Evolutionary conservation across 30 jellyfish, hydroid and myxozoan species (phyloP).

Genomic region (Catostylus mosaicus): DNA sequence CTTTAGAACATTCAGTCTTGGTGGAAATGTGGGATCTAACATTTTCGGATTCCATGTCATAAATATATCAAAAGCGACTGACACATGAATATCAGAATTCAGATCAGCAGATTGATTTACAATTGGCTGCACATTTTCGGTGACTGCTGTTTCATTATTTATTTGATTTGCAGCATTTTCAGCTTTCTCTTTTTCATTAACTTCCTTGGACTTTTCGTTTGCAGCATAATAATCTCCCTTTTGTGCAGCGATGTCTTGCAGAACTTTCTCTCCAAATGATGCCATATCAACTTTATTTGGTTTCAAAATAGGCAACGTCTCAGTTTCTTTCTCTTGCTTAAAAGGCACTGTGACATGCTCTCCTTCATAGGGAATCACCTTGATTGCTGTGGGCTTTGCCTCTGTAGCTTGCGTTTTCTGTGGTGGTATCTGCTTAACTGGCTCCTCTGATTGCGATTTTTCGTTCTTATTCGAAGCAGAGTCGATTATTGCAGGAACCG

Average conservation of each 20-base stretch:
- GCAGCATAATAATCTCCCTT: neutral
- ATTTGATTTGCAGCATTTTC: neutral
- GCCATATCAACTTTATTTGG: constrained; percentile 4
- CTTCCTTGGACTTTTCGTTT: neutral
- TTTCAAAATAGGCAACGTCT: neutral
- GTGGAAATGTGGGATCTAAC: constrained; percentile 79
- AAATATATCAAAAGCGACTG: constrained; percentile 63
- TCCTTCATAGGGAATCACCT: constrained; percentile 56
- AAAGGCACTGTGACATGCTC: constrained; percentile 38
- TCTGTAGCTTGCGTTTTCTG: neutral
- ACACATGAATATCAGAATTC: constrained; percentile 16
- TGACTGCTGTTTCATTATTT: neutral
- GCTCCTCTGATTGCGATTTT: neutral
- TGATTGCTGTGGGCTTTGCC: constrained; percentile 11
- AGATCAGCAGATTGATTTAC: neutral
- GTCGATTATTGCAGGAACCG: constrained; percentile 6
- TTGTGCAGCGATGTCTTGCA: constrained; percentile 29
- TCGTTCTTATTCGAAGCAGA: too few relatives aligned
- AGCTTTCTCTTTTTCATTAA: neutral
- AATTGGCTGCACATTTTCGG: neutral
- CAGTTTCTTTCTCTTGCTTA: constrained; percentile 22
- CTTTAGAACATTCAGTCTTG: constrained; percentile 44
- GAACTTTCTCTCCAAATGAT: constrained; percentile 26
- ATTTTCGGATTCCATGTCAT: constrained; percentile 55
- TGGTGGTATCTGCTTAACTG: neutral